A percentile compares a stretch with the other conserved stretches of the same genome.
These are phyloP conservation scores for Ichneumon xanthorius DNA, from an alignment of 2,888 invertebrate species.

Conservation along the genomic window DNA sequence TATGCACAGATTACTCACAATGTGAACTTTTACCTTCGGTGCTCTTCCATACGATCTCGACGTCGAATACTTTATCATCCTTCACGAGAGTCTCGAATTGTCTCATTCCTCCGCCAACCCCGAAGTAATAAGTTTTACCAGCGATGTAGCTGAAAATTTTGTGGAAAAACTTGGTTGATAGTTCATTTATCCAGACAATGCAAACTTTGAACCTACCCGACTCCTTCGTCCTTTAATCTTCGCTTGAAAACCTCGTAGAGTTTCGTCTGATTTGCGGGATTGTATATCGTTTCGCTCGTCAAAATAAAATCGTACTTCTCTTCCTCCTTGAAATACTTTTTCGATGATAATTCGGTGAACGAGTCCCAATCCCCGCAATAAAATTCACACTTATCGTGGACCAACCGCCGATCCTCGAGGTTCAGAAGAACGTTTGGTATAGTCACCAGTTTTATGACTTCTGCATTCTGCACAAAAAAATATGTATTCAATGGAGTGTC, in stretches of 20 bases:
- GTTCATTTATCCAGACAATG: conserved; percentile 2
- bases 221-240: conserved; percentile 88
- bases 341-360: conserved; percentile 85
- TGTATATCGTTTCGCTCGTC: conserved; percentile 97
- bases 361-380: conserved; percentile 91
- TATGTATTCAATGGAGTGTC: neutral
- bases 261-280: conserved; percentile 91
- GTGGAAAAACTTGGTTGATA: neutral
- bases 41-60: conserved; percentile 88
- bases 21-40: conserved; percentile 85
- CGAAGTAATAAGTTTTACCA: conserved; percentile 97
- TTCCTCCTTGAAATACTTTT: conserved; percentile 79
- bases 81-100: conserved; percentile 90
- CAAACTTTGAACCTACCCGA: conserved; percentile 84
- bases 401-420: conserved; percentile 84
- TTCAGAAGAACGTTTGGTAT: conserved; percentile 93
- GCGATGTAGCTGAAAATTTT: conserved; percentile 88
- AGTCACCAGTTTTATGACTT: conserved; percentile 92
- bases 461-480: conserved; percentile 90
- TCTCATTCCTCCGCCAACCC: conserved; percentile 94
- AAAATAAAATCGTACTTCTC: conserved; percentile 93
- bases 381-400: conserved; percentile 84
- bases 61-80: conserved; percentile 86
- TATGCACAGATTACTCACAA: neutral
- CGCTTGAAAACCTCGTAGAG: conserved; percentile 89